Base-by-base conservation (phyloP, 2,888 invertebrate species). In the Drosophila trichaetosa region DNA sequence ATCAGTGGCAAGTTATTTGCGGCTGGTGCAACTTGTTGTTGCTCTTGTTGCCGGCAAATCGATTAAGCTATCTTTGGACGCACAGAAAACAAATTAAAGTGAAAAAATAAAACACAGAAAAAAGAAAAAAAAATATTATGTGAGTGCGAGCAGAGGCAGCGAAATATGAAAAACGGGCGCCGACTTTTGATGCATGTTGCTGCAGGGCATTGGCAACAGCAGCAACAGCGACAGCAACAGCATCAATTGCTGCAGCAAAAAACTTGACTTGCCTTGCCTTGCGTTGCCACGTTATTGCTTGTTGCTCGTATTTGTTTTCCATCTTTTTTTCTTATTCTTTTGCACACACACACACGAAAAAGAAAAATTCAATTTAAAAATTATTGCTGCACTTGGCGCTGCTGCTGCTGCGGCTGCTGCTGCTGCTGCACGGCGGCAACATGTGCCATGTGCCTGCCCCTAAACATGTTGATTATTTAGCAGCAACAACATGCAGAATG, bases 281-380 rank as follows among this genome's bases (percentile, higher is more conserved):
- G 33, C 21, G 24, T 64, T 69, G 63, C 75, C 61, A 21, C 27
- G 33, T 10, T 68, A 11, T 68, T 69, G 71, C 57, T 69, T 69
- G 34, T 69, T 69, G 71, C 60, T 71, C 51, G 72, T 71, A 87
- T 88, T 78, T 89, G 84, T 76, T 88, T 82, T 72, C 59, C 56
- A 56, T 21, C 27, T 52, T 52, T 54, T 53, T 66, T 59, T 62
- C 13, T 63, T 42, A 68, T 80, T 72, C 69, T 33, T 59, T 24
- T 38, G 27, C 27, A 7, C 29, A n/a, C 21, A 24, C 21, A 24
- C 36, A 24, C 54, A 27, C 48, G 71, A 40, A 67, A 54, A 52
- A 73, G 76, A 90, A 85, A 90, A 89, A 90, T 86, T 91, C 87
- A 90, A 91, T 89, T 91, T 91, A 87, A 87, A 89, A 90, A 83